Base-by-base conservation (phyloP, 35 echinoderm and acorn worm species). In the Apostichopus californicus region DNA sequence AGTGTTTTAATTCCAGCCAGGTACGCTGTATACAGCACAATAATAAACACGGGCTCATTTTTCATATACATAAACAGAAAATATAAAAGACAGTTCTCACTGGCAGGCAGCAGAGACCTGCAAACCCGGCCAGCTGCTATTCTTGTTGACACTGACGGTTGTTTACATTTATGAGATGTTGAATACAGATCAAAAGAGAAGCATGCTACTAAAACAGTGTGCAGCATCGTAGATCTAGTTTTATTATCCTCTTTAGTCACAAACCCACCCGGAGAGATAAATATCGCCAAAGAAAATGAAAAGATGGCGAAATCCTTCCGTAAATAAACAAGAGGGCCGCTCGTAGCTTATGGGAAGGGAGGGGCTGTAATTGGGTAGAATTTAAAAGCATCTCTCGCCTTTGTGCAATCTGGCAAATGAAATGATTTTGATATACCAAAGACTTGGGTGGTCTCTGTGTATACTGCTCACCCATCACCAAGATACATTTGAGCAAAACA, bases 51-150 rank as follows among this genome's bases (percentile, higher is more conserved):
- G 58, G 57, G 81, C 81, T 85, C 81, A 85, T 85, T 85, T 85
- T 85, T 85, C 81, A 85, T 85, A 85, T 85, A 85, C 81, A 85
- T 85, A 85, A 85, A 85, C 81, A 85, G 55, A 85, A 85, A 85
- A 85, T 85, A 46, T 46, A 46, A 46, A 85, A 85, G 56, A 55
- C 81, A 59, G 18, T 59, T 85, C 81, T 59, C 17, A 58, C 58
- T 56, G 81, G 81, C 52, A 85, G 58, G 23, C 55, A 85, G 55
- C 52, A 55, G 55, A 85, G 58, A 85, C 57, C 81, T 85, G 81
- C 58, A 54, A 85, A 55, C 81, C 34, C 34, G 34, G 34, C 80
- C 81, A 85, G 81, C 81, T 85, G 81, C 81, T 58, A 3, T 9
- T 12, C 81, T 85, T 85, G 81, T 85, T 85, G 81, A 85, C 81